Evolutionary conservation across 2,113 vertebrate species (phyloP), one percentile per base, ranked within the genome.

Genomic region (Micronycteris hirsuta): DNA sequence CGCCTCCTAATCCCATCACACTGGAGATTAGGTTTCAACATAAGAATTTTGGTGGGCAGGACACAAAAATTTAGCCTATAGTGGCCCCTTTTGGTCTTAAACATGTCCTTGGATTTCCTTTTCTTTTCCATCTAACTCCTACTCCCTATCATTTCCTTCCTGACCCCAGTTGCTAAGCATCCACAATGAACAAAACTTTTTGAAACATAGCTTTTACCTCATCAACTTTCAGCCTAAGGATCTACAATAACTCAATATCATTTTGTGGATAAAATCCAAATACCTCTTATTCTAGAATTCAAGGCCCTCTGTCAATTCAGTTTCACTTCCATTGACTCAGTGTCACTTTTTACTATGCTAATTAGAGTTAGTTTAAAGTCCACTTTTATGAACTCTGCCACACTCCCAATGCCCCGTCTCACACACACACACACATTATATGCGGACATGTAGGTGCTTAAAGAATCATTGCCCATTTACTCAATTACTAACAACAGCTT

Each of bases 221-320:
- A 85, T 88, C 54, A 83, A 19, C 47, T 67, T 65, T 86, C 41
- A 86, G 17, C 43, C 91, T 95, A 96, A 94, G 33, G 93, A 88
- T 93, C 31, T 52, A 58, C 4, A 89, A 43, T 58, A 63, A 22
- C 26, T 86, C 58, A 71, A 26, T 73, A 74, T 82, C 36, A 87
- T 76, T 94, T 95, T 91, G 41, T 94, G 47, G 43, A 56, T 87
- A 82, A 95, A 94, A 70, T 81, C 22, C 41, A 95, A 92, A 83
- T 78, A 65, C 38, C 19, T 77, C 17, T 54, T 38, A 68, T 86
- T 96, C 86, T 93, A 71, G 73, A 96, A 88, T 86, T 86, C n/a
- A 52, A 56, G 14, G 9, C 5, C 20, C 81, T 68, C 47, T 78
- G 15, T 77, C 33, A 86, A 74, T 8, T 74, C 67, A 78, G 2